Percentiles rank a stretch among this genome's conserved stretches.
These are phyloP conservation scores for Gastrophryne carolinensis DNA, from an alignment of 2,797 vertebrate species.

Conservation along the genomic window DNA sequence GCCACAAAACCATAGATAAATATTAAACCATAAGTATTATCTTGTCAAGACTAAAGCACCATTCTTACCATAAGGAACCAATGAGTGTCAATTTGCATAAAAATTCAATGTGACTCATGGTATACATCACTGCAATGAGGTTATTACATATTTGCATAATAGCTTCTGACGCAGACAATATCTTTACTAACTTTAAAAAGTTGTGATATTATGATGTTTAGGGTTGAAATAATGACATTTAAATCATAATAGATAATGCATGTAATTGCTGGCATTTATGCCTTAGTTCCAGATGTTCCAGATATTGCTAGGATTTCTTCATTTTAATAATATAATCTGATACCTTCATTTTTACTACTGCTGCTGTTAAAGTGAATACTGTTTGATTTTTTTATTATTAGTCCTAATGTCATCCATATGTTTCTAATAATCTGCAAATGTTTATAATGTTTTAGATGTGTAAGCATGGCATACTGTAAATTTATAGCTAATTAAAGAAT, in stretches of 20 bases:
- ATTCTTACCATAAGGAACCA: constrained; percentile 10
- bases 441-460: no score
- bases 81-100: constrained; percentile 31
- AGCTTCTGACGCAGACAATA: background rate
- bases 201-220: background rate
- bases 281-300: no score
- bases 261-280: background rate
- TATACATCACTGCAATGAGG: constrained; percentile 9
- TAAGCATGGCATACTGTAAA: no score
- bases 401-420: no score
- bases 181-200: background rate
- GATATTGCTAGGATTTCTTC: no score
- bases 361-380: no score
- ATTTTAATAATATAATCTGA: no score
- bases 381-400: no score
- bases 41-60: constrained; percentile 5
- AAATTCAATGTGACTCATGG: constrained; percentile 15
- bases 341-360: no score
- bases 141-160: constrained; percentile 15
- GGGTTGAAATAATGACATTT: background rate
- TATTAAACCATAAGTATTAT: background rate
- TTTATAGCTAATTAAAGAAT: no score
- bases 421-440: no score
- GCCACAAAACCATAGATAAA: background rate
- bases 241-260: background rate